phyloP scores from a whole-genome alignment of 2,888 invertebrate genomes.

The Chouioia cunea region DNA sequence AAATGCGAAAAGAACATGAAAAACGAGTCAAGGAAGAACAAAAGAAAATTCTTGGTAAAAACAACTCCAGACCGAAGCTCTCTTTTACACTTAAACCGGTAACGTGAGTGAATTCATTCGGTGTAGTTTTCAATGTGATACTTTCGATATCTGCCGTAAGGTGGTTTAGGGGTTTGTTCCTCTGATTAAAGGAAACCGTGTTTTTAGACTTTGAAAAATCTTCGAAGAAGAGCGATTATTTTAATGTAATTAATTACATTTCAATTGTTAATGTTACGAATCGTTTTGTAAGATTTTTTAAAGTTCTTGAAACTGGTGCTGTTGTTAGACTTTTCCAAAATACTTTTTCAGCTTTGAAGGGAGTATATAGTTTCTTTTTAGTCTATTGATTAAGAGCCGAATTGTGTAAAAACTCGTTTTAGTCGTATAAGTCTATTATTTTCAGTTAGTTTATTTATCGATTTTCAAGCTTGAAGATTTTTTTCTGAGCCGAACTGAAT shows the following conservation, averaged over 20 bases:
- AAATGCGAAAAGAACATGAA: slow-evolving; percentile 93
- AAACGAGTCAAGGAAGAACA: slow-evolving; percentile 94
- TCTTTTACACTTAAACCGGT: slow-evolving; percentile 90
- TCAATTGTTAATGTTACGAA: slow-evolving; percentile 4
- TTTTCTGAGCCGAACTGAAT: slow-evolving; percentile 32
- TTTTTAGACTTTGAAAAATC: slow-evolving; percentile 42
- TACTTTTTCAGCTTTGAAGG: slow-evolving; percentile 26
- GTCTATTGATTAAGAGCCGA: slow-evolving; percentile 19
- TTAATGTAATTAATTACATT: slow-evolving; percentile 25
- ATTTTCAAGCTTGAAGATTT: slow-evolving; percentile 19
- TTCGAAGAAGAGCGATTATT: slow-evolving; percentile 20
- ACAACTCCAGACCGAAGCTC: slow-evolving; percentile 94
- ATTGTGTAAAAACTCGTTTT: slow-evolving; percentile 44
- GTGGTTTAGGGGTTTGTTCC: slow-evolving; percentile 22
- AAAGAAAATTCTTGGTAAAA: slow-evolving; percentile 96
- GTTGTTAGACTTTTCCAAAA: slow-evolving; percentile 42
- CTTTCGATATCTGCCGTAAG: slow-evolving; percentile 35
- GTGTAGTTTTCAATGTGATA: slow-evolving; percentile 49
- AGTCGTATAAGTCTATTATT: slow-evolving; percentile 32
- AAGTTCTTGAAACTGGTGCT: slow-evolving; percentile 43
- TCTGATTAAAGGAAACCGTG: slow-evolving; percentile 24
- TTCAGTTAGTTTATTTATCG: slow-evolving; percentile 20
- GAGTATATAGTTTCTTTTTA: slow-evolving; percentile 24
- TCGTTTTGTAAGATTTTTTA: slow-evolving; percentile 41
- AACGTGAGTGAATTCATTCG: slow-evolving; percentile 71